Evolutionary conservation across 2,113 vertebrate species (phyloP).

Genomic region (Osmerus mordax): DNA sequence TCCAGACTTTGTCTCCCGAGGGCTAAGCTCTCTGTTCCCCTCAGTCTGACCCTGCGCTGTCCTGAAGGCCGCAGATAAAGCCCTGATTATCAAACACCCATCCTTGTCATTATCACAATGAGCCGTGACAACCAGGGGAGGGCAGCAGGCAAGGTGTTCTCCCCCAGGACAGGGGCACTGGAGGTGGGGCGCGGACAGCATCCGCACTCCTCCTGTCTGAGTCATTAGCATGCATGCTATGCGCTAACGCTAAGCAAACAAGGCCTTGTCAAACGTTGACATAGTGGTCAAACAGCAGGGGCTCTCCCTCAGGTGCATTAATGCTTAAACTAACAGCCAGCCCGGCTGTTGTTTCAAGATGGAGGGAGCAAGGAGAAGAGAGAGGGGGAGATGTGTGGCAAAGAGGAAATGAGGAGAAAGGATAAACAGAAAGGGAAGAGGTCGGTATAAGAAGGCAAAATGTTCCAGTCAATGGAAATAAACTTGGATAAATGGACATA

Average conservation of each 20-base stretch:
- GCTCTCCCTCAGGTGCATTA: neutral
- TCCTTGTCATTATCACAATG: conserved; percentile 51
- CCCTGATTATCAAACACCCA: conserved; percentile 56
- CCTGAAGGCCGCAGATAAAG: conserved; percentile 54
- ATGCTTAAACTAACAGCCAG: neutral
- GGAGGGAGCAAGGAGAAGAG: neutral
- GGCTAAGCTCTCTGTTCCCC: neutral
- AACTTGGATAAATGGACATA: too few species aligned
- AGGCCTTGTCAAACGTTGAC: neutral
- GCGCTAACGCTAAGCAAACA: conserved; percentile 5
- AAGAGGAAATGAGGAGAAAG: neutral
- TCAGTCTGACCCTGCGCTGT: conserved; percentile 34
- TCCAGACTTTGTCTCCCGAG: neutral
- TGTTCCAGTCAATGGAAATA: too few species aligned
- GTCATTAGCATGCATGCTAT: conserved; percentile 46
- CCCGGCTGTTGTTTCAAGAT: neutral
- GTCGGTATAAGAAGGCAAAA: conserved; percentile 2
- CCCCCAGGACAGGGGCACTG: neutral
- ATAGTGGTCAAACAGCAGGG: neutral
- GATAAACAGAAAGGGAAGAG: neutral
- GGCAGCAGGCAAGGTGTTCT: conserved; percentile 24
- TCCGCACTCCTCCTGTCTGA: conserved; percentile 38
- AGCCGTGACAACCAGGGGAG: conserved; percentile 36
- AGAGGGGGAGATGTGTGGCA: conserved; percentile 2
- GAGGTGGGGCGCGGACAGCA: conserved; percentile 1